Evolutionary conservation across 1,140 invertebrate species (phyloP), one percentile per base, ranked within the genome.

Genomic region (Solen grandis): DNA sequence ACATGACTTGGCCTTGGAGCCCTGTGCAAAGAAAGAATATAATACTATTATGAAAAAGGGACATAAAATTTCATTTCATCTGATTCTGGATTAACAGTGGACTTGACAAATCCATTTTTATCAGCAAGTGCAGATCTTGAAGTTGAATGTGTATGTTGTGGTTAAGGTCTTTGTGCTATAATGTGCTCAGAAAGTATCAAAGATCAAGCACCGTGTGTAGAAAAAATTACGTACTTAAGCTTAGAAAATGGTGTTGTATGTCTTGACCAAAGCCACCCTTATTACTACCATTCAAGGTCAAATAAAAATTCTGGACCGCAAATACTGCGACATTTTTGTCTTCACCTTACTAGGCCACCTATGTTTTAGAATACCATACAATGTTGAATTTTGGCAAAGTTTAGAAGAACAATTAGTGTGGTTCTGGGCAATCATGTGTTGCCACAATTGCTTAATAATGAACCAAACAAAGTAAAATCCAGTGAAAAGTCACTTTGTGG

Each of bases 271-370:
- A 8, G 25, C 25, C 63, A 66, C 35, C 63, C 63, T n/a, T 66
- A 66, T 33, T 66, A 35, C 1, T 66, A 31, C 19, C 63, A 41
- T 66, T 13, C 63, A 66, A 66, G 63, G 63, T 16, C 63, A 66
- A 25, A 66, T 36, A 16, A 35, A 36, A 36, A 36, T 66, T 14
- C 27, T 66, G 27, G 27, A 36, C 19, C 14, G 63, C 19, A 16
- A 66, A 25, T 4, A 66, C 4, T 65, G 62, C 38, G 27, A 66
- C 27, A 19, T 66, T 5, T 36, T 66, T 36, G 27, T 66, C 16
- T 66, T 33, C 35, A 66, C 63, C 25, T 66, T 19, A n/a, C 63
- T 35, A 35, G 63, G 63, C n/a, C 19, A 66, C 33, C 22, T 27
- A 19, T 1, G 16, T 19, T 19, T 66, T 4, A 13, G 5, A 4